A percentile compares a stretch with the other conserved stretches of the same genome.
These are phyloP conservation scores for Crypturellus tataupa DNA, from an alignment of 2,797 vertebrate genomes.

Conservation along the genomic window DNA sequence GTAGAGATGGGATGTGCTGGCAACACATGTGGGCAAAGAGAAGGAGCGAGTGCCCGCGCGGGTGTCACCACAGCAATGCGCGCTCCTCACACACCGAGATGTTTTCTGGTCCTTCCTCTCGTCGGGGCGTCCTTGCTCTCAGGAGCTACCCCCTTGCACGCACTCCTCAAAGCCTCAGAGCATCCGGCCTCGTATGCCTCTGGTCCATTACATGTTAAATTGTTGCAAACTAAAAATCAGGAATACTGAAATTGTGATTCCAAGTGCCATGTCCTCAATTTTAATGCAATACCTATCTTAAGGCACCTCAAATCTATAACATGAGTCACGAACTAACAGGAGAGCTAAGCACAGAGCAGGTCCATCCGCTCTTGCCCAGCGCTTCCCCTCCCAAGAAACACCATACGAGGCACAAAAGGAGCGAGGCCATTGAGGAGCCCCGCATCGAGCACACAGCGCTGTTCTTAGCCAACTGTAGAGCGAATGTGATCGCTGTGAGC, in stretches of 20 bases:
- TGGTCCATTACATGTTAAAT: not conserved
- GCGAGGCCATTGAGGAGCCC: not conserved
- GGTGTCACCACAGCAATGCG: not conserved
- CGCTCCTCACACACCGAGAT: not conserved
- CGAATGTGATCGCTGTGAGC: not conserved
- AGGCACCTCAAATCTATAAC: not conserved
- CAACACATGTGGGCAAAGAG: not conserved
- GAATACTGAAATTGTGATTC: not conserved
- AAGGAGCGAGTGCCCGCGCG: not conserved
- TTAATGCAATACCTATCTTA: too few species aligned
- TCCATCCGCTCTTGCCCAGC: not conserved
- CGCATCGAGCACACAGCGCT: rapidly evolving
- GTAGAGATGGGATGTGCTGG: not conserved
- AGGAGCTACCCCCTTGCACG: too few species aligned
- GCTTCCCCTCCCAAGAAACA: too few species aligned
- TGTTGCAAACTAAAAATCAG: not conserved
- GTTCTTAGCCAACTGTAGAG: not conserved
- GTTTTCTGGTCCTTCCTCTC: not conserved
- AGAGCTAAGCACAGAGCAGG: too few species aligned
- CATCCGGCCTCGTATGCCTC: not conserved
- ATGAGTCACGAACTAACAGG: not conserved
- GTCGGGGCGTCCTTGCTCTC: too few species aligned
- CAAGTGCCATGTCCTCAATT: not conserved
- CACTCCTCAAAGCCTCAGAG: not conserved
- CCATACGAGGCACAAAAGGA: not conserved